phyloP scores from a whole-genome alignment of 2,797 vertebrate species.

The Helarctos malayanus region DNA sequence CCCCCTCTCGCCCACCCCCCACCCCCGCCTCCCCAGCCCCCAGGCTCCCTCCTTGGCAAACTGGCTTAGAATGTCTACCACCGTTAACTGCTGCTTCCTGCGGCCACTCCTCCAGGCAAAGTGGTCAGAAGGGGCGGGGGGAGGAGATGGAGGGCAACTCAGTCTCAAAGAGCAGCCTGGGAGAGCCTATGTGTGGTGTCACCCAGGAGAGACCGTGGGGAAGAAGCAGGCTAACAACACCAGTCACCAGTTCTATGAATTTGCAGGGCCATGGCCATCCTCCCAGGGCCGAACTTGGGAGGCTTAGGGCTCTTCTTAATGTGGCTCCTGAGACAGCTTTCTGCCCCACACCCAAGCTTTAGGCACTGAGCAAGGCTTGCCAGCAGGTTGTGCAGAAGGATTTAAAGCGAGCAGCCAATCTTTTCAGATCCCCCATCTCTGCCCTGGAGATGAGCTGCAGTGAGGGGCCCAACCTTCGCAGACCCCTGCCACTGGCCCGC shows the following conservation, averaged over 20 bases:
- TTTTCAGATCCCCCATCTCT: not conserved
- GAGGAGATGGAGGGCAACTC: not conserved
- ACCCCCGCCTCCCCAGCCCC: not conserved
- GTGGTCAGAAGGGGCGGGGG: not conserved
- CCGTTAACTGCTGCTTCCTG: not conserved
- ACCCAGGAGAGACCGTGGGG: not conserved
- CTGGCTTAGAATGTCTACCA: not conserved
- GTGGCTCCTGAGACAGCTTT: not conserved
- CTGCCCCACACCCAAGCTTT: not conserved
- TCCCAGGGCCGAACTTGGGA: not conserved
- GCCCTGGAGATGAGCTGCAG: not conserved
- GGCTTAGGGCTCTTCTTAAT: not conserved
- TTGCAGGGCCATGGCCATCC: not conserved
- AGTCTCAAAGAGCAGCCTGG: not conserved
- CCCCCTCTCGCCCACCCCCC: fast-evolving
- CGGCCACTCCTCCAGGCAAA: not conserved
- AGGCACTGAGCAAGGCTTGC: not conserved
- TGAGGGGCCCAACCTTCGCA: not conserved
- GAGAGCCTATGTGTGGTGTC: not conserved
- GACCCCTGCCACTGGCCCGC: not conserved
- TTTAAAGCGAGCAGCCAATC: not conserved
- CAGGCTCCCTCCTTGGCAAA: not conserved
- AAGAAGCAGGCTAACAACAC: not conserved
- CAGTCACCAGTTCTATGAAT: not conserved
- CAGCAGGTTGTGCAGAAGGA: not conserved